Conservation (phyloP, 2,888 invertebrate species). For the Myopa testacea region DNA sequence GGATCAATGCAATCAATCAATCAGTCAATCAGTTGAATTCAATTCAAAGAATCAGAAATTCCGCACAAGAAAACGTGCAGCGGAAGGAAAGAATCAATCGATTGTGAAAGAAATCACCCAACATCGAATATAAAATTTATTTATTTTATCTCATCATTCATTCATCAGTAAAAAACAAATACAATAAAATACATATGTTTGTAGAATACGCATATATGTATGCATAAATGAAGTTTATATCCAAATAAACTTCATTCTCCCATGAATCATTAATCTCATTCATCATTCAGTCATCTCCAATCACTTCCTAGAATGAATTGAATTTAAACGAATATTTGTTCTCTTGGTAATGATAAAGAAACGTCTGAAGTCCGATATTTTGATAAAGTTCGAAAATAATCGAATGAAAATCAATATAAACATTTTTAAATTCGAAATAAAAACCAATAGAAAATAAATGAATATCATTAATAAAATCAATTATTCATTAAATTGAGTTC, state of each 20-base stretch:
- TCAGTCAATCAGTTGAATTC: background rate
- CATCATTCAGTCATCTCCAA: background rate
- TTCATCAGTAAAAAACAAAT: too few species aligned
- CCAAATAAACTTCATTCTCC: background rate
- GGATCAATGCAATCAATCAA: background rate
- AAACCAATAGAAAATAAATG: too few species aligned
- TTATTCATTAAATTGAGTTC: too few species aligned
- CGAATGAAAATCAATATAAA: too few species aligned
- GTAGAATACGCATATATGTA: too few species aligned
- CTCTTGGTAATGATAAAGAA: too few species aligned
- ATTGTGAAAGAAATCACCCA: background rate
- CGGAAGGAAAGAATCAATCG: background rate
- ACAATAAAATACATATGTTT: too few species aligned
- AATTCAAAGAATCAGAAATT: conserved; percentile 5
- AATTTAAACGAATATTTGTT: background rate
- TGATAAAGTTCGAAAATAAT: too few species aligned
- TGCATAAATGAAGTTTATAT: background rate
- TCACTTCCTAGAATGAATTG: background rate
- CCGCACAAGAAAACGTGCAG: background rate
- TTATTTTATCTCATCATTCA: background rate
- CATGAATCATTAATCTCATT: background rate
- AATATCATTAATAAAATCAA: too few species aligned
- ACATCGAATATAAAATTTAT: background rate
- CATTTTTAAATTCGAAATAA: too few species aligned
- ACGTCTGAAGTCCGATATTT: too few species aligned